These are phyloP conservation scores for Himalopsyche phryganea DNA, from an alignment of 1,140 invertebrate species.

Conservation along the genomic window DNA sequence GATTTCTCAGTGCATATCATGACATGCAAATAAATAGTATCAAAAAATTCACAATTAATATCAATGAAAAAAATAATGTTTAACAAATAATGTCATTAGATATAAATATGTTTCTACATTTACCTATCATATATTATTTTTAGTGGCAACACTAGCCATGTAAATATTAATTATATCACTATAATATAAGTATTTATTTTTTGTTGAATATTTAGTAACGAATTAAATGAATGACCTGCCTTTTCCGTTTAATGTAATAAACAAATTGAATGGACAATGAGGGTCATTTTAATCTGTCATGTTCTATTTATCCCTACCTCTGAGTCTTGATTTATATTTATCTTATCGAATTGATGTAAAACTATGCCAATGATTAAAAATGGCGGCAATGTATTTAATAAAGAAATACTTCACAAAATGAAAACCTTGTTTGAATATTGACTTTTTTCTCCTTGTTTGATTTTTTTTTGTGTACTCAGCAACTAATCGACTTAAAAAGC, in stretches of 20 bases:
- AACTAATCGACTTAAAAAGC: too few species aligned
- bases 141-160: conserved; percentile 8
- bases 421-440: too few species aligned
- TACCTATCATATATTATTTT: conserved; percentile 8
- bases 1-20: too few species aligned
- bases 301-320: conserved; percentile 22
- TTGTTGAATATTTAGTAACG: conserved; percentile 18
- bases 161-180: conserved; percentile 22
- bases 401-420: too few species aligned
- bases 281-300: conserved; percentile 16
- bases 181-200: conserved; percentile 30
- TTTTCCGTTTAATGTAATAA: conserved; percentile 21
- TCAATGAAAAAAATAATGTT: too few species aligned
- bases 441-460: too few species aligned
- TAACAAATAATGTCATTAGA: neutral
- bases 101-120: neutral
- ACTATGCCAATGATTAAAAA: too few species aligned
- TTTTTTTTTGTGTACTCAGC: too few species aligned
- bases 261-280: conserved; percentile 23
- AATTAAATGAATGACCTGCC: conserved; percentile 22
- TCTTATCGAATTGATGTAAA: neutral
- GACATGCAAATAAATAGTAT: too few species aligned
- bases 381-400: too few species aligned
- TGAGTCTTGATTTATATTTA: neutral
- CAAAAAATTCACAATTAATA: too few species aligned